Evolutionary conservation across 2,888 invertebrate species (phyloP), one percentile per base, ranked within the genome.

Genomic region (Standfussiana lucernea): DNA sequence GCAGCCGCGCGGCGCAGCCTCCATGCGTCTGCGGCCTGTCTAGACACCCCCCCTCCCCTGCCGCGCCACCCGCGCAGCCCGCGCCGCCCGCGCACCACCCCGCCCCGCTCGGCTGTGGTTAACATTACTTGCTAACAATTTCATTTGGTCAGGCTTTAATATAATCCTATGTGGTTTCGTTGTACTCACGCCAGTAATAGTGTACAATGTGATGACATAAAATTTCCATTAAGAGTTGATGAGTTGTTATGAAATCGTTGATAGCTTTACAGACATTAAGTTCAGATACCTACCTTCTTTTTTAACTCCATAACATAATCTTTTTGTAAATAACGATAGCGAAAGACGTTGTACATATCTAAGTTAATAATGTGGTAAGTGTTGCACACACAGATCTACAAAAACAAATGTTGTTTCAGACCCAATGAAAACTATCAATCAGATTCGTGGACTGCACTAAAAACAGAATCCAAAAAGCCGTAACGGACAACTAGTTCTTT

Each of bases 1-100:
- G 82, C 88, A 89, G 84, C 80, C 89, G 92, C 93, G 90, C 94
- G 90, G 94, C 95, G 95, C 96, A 96, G 96, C 96, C 96, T 96
- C 96, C 95, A 92, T 93, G 92, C 94, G 96, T 96, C 96, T 96
- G 96, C 95, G 95, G 95, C 95, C 96, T 94, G 96, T 96, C 96
- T 96, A 96, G 96, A 96, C 96, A 90, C 84, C 92, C 93, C 91
- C 91, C 91, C 91, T 89, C 89, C 92, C 88, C 89, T 84, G 89
- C 82, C 83, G 62, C 86, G 84, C 70, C 84, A 70, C 89, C 77
- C 68, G 86, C 82, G 84, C 70, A 84, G 72, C 89, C 77, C 68
- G 85, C 82, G 84, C 70, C 84, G 72, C 89, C 76, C 68, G 86
- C 82, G 64, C 85, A 85, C 59, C 84, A 73, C 89, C 81, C 72